phyloP scores from a whole-genome alignment of 2,113 vertebrate genomes.

The Tyrannus savana region DNA sequence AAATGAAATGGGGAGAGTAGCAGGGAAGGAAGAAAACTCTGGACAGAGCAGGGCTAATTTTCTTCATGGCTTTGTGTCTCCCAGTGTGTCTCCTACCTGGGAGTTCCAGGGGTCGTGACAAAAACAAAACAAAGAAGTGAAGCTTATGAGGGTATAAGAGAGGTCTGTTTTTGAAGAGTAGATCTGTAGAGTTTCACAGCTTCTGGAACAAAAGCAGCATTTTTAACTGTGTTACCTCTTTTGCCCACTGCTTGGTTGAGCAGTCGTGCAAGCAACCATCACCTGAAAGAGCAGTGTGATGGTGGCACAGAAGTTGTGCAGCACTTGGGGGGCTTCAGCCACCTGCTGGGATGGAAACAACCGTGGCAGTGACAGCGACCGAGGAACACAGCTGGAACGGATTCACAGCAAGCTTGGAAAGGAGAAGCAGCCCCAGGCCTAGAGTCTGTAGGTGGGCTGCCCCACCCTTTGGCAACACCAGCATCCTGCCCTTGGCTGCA shows the following conservation, averaged over 20 bases:
- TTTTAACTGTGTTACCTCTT: not conserved
- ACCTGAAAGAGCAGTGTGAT: not conserved
- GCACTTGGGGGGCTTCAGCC: not conserved
- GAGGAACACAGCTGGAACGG: not conserved
- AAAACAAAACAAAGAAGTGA: not conserved
- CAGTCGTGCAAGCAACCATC: not conserved
- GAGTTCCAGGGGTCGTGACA: not conserved
- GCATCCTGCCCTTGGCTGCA: constrained; percentile 36
- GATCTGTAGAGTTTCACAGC: not conserved
- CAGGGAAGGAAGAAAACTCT: not conserved
- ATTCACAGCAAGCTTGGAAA: not conserved
- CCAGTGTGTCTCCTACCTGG: not conserved
- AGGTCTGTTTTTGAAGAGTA: not conserved
- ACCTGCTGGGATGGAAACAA: rapidly evolving
- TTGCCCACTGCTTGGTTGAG: rapidly evolving
- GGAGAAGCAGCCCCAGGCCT: not conserved
- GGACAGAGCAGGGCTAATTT: not conserved
- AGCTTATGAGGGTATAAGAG: not conserved
- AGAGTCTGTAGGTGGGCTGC: constrained; percentile 60
- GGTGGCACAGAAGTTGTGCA: rapidly evolving
- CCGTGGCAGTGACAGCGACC: rapidly evolving
- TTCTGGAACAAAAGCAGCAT: not conserved
- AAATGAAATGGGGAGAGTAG: not conserved
- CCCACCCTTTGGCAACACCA: constrained; percentile 42
- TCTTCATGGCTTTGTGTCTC: not conserved